phyloP scores from a whole-genome alignment of 2,888 invertebrate species.

The Achlya flavicornis region DNA sequence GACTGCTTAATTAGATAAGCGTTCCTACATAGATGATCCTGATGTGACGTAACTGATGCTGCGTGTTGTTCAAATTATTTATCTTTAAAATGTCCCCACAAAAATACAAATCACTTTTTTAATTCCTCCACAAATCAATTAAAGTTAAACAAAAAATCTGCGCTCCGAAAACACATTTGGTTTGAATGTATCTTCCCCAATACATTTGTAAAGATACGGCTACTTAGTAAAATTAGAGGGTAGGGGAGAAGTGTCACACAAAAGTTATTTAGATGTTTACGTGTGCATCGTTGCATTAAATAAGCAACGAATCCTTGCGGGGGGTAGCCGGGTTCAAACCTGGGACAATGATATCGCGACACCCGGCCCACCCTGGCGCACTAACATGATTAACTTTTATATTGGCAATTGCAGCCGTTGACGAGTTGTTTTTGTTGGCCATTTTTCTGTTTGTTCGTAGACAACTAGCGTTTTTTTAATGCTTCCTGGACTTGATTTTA shows the following conservation, averaged over 20 bases:
- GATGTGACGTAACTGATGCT: background rate
- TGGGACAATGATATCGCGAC: slow-evolving; percentile 73
- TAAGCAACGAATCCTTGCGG: slow-evolving; percentile 80
- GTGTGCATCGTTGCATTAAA: slow-evolving; percentile 83
- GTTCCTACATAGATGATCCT: no score
- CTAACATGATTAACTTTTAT: slow-evolving; percentile 77
- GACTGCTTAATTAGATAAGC: no score
- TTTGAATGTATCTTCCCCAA: slow-evolving; percentile 69
- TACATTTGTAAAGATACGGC: slow-evolving; percentile 79
- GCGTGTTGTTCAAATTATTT: background rate
- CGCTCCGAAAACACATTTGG: slow-evolving; percentile 62
- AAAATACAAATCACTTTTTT: slow-evolving; percentile 14
- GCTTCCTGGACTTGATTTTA: background rate
- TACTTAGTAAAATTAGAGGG: slow-evolving; percentile 83
- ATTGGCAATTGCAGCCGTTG: slow-evolving; percentile 63
- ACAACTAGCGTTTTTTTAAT: background rate
- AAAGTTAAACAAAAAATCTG: slow-evolving; percentile 56
- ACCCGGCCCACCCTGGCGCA: slow-evolving; percentile 70
- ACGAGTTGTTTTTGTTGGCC: slow-evolving; percentile 47
- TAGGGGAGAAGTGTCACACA: slow-evolving; percentile 80
- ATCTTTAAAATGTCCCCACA: slow-evolving; percentile 16
- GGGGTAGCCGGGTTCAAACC: slow-evolving; percentile 64
- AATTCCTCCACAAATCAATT: slow-evolving; percentile 30
- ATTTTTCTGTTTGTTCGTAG: slow-evolving; percentile 17
- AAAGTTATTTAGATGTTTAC: slow-evolving; percentile 84